Evolutionary conservation across 2,888 invertebrate genomes (phyloP).

Genomic region (Aporophyla lueneburgensis): DNA sequence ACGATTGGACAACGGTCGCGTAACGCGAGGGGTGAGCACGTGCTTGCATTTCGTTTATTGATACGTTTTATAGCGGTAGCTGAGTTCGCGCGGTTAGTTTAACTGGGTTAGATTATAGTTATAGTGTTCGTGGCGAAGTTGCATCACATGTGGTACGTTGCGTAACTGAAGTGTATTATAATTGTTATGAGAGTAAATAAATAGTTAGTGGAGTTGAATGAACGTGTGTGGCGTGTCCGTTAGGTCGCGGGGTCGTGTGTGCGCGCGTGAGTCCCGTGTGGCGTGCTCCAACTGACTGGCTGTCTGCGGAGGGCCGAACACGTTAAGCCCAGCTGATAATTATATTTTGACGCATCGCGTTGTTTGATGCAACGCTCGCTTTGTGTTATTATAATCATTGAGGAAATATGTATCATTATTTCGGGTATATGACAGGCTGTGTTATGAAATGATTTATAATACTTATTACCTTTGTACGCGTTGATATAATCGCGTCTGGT

Average conservation of each 20-base stretch:
- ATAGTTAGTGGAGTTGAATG: conserved; percentile 64
- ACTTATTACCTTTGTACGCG: conserved; percentile 44
- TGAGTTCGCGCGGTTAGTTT: conserved; percentile 70
- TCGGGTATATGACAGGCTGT: conserved; percentile 56
- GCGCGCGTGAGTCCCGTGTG: conserved; percentile 78
- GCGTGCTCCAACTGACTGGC: conserved; percentile 81
- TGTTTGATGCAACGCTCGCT: conserved; percentile 63
- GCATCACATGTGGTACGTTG: conserved; percentile 79
- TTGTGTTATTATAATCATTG: conserved; percentile 71
- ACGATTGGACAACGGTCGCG: conserved; percentile 89
- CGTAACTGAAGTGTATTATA: conserved; percentile 62
- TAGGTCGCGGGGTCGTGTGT: conserved; percentile 58
- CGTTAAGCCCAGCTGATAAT: conserved; percentile 81
- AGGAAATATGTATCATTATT: conserved; percentile 68
- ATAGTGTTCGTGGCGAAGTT: conserved; percentile 83
- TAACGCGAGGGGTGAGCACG: conserved; percentile 87
- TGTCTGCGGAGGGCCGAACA: conserved; percentile 72
- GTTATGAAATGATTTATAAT: conserved; percentile 61
- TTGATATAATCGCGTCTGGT: conserved; percentile 54
- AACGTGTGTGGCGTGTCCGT: conserved; percentile 62
- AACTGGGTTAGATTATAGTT: conserved; percentile 80
- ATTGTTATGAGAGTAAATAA: conserved; percentile 41
- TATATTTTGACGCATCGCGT: conserved; percentile 78
- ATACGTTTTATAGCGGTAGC: conserved; percentile 70
- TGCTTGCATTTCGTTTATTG: conserved; percentile 82